Evolutionary conservation across 2,888 invertebrate species (phyloP).

Genomic region (Drosophila vallismaia): DNA sequence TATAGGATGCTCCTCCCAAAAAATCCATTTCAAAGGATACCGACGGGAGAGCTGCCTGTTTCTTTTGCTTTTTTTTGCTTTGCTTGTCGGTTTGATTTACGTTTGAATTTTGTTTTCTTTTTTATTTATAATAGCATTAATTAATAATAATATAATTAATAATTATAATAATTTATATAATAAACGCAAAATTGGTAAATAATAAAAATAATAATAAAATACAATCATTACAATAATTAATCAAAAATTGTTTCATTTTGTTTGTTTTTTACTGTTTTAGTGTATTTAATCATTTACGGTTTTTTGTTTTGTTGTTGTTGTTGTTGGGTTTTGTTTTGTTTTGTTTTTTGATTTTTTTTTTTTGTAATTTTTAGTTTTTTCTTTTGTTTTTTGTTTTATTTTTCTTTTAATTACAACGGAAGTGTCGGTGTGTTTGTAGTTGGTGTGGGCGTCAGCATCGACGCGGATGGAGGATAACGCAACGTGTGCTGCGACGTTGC

Average conservation of each 20-base stretch:
- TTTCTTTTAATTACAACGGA: conserved; percentile 84
- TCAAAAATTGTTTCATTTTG: conserved; percentile 62
- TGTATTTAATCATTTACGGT: conserved; percentile 43
- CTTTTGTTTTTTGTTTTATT: conserved; percentile 47
- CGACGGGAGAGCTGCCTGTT: conserved; percentile 36
- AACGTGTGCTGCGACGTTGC: conserved; percentile 85
- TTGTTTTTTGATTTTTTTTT: conserved; percentile 24
- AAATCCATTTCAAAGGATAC: conserved; percentile 22
- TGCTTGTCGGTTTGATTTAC: conserved; percentile 50
- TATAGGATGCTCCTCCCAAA: conserved; percentile 2
- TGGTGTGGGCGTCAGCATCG: conserved; percentile 85
- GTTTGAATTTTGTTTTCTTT: conserved; percentile 50
- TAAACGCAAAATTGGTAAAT: conserved; percentile 82
- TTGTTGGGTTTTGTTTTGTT: conserved; percentile 22
- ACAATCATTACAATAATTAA: conserved; percentile 66
- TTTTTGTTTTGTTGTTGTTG: conserved; percentile 33
- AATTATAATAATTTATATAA: conserved; percentile 83
- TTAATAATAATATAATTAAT: conserved; percentile 78
- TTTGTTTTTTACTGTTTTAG: conserved; percentile 61
- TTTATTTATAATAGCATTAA: conserved; percentile 64
- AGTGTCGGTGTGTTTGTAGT: conserved; percentile 85
- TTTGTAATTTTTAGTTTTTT: conserved; percentile 26
- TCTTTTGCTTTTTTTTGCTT: conserved; percentile 3
- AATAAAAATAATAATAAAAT: conserved; percentile 82
- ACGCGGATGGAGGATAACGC: conserved; percentile 85